Evolutionary conservation across 1,140 invertebrate species (phyloP), one percentile per base, ranked within the genome.

Genomic region (Lordiphosa clarofinis): DNA sequence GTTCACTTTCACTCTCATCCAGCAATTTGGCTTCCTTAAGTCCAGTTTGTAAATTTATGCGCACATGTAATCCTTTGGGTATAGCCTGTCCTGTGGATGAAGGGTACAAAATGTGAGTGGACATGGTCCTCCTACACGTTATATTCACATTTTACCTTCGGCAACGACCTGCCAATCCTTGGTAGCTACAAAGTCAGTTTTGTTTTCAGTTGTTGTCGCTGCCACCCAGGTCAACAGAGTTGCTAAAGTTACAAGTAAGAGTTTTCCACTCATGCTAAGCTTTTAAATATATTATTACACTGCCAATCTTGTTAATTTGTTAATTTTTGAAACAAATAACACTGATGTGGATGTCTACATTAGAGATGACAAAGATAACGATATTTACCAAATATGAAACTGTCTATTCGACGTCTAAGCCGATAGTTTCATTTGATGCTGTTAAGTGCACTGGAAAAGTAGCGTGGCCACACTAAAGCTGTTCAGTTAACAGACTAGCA

Each of bases 31-130:
- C 95, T 86, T 96, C 94, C 44, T 91, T 93, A 54, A 91, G 68
- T 8, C 94, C 94, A 19, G 94, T 95, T 84, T 93, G 72, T 10
- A 96, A 89, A 90, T 96, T 94, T 50, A 95, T 90, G 36, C 94
- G 89, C 3, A 95, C 90, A 88, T 96, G 94, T 1, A 96, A 84
- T 4, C 95, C 95, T 52, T 90, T 84, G 5, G 94, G 94, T 63
- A 96, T 92, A 28, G 90, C 89, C 88, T 94, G 93, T 54, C 92
- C 94, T 94, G 57, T 35, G 48, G 49, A 6, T 12, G 11, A 10
- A 36, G 48, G 13, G 48, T 36, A 13, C 11, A 19, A 13, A 4
- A 1, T 9, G 19, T 12, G 9, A 10, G 28, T 21, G 7, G 10
- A n/a, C 36, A n/a, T n/a, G n/a, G n/a, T n/a, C n/a, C n/a, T n/a